Evolutionary conservation across 2,888 invertebrate species (phyloP), one percentile per base, ranked within the genome.

Genomic region (Drosophila anceps): DNA sequence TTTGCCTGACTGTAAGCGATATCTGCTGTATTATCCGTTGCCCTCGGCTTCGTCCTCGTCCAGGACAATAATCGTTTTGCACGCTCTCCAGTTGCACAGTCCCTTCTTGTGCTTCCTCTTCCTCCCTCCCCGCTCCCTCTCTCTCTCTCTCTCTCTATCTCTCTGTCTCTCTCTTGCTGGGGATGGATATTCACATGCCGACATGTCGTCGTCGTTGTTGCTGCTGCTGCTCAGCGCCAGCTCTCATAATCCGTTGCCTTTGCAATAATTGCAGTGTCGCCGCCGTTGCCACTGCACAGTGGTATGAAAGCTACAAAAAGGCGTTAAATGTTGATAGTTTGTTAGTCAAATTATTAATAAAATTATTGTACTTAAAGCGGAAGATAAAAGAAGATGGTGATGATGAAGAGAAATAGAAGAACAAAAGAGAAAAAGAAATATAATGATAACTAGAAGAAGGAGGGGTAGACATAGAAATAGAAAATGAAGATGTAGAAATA

Each of bases 1-100:
- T 31, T 41, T 31, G 29, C 13, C 18, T 31, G 41, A 48, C 69
- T 74, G 69, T 67, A 64, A 78, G 65, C 70, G 77, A 84, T 79
- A 74, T 35, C 62, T 37, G 15, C 5, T 48, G 15, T 31, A 33
- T 64, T 65, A 54, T 59, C 41, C 55, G 46, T 55, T 54, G 35
- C 53, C 37, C 53, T 54, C 53, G 33, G n/a, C 39, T 7, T 37
- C 54, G 24, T 27, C 51, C 65, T 65, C 57, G 61, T 37, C 60
- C 73, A 84, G 85, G 81, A 79, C 79, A 70, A 82, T 73, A 82
- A 87, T 84, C 81, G 84, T 79, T 84, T 84, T 84, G 76, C 79
- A 82, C 86, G 79, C 76, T 79, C 39, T 65, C 54, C 29, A 53
- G 51, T 60, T 63, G 18, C 54, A 29, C 43, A 29, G 51, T 54